These are phyloP conservation scores for Chloroceryle aenea DNA, from an alignment of 2,113 vertebrate species.

Conservation along the genomic window DNA sequence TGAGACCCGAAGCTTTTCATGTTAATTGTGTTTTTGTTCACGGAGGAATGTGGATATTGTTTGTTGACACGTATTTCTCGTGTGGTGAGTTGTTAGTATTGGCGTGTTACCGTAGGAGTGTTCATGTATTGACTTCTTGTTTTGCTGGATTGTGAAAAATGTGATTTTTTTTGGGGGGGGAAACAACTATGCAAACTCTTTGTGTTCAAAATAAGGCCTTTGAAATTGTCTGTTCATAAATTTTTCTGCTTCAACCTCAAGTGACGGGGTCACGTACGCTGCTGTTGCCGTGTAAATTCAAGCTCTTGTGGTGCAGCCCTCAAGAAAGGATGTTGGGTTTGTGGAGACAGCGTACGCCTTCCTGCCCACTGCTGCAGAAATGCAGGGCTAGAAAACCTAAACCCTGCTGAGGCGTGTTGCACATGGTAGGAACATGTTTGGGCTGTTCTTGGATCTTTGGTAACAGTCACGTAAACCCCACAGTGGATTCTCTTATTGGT, in stretches of 20 bases:
- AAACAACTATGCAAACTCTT: neutral
- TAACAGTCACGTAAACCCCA: neutral
- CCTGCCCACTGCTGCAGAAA: neutral
- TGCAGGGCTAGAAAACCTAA: neutral
- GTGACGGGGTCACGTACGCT: neutral
- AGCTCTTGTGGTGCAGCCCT: neutral
- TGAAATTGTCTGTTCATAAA: neutral
- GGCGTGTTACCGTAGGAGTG: neutral
- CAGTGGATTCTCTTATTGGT: neutral
- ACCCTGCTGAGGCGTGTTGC: neutral
- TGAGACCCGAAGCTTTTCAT: neutral
- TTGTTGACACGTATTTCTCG: neutral
- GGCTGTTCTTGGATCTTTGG: neutral
- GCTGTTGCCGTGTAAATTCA: neutral
- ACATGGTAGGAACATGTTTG: accelerated
- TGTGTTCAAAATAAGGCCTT: neutral
- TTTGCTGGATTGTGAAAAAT: neutral
- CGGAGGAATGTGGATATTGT: neutral
- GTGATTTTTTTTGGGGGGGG: neutral
- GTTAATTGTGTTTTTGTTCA: neutral
- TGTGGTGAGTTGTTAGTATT: neutral
- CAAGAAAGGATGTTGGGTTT: neutral
- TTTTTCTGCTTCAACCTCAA: neutral
- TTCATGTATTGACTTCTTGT: neutral
- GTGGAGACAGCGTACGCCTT: neutral